These are phyloP conservation scores for Oreotrochilus melanogaster DNA, from an alignment of 2,113 vertebrate genomes.

Conservation along the genomic window DNA sequence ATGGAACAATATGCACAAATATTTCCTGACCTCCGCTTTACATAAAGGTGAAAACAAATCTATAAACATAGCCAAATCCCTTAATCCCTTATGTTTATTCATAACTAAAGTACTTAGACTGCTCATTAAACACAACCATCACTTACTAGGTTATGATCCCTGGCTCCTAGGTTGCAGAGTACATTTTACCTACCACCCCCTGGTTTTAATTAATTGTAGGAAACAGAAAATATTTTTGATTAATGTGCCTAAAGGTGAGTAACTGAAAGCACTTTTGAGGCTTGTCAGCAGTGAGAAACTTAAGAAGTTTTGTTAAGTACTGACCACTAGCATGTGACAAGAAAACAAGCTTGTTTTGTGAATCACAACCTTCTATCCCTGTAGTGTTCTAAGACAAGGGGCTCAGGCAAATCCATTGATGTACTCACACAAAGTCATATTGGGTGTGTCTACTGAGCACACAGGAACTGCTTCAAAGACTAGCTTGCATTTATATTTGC, in stretches of 20 bases:
- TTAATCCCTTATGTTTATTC: constrained; percentile 59
- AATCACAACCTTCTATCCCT: background rate
- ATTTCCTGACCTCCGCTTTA: constrained; percentile 15
- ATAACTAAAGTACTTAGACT: constrained; percentile 10
- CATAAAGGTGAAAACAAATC: constrained; percentile 40
- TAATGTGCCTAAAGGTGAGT: background rate
- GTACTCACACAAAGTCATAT: background rate
- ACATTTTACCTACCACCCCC: background rate
- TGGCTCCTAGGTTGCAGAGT: constrained; percentile 31
- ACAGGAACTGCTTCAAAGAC: background rate
- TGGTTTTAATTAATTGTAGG: constrained; percentile 49
- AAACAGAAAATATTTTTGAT: background rate
- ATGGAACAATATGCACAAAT: background rate
- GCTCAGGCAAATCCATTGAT: background rate
- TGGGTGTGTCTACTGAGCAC: background rate
- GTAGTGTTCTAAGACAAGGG: background rate
- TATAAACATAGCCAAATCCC: background rate
- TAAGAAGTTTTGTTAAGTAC: background rate
- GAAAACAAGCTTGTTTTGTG: background rate
- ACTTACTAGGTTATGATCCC: constrained; percentile 33
- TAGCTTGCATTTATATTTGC: background rate
- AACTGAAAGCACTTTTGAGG: background rate
- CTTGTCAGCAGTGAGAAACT: background rate
- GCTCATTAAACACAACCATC: constrained; percentile 56
- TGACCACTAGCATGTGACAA: background rate